phyloP scores from a whole-genome alignment of 2,113 vertebrate species.

The Elachura formosa region DNA sequence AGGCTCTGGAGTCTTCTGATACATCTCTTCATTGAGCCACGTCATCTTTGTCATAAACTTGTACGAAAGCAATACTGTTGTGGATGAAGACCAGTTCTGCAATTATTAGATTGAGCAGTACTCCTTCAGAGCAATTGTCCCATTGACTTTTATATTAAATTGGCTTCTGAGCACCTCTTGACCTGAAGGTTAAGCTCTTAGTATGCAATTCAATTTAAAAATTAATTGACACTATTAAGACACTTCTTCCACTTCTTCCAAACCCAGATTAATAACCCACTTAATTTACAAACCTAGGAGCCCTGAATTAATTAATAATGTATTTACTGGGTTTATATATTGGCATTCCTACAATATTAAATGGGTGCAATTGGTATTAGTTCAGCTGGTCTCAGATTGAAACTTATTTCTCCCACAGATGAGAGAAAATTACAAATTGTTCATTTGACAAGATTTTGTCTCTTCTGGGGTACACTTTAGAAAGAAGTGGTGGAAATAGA shows the following conservation, averaged over 20 bases:
- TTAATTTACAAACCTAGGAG: background rate
- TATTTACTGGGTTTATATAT: background rate
- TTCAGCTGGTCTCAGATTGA: background rate
- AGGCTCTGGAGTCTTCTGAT: background rate
- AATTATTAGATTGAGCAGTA: background rate
- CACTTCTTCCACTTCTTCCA: background rate
- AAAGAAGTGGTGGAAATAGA: background rate
- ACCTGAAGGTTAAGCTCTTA: slow-evolving; percentile 10
- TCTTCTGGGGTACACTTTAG: background rate
- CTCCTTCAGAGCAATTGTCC: background rate
- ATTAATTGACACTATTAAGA: slow-evolving; percentile 35
- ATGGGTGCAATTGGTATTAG: background rate
- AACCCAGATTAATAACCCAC: background rate
- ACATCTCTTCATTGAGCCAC: background rate
- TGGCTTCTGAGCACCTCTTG: slow-evolving; percentile 30
- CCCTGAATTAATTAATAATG: slow-evolving; percentile 10
- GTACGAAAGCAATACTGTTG: background rate
- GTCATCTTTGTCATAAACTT: background rate
- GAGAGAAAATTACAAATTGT: background rate
- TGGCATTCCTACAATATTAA: background rate
- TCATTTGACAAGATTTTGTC: background rate
- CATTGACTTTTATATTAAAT: slow-evolving; percentile 25
- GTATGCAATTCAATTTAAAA: slow-evolving; percentile 27
- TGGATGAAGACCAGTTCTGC: background rate
- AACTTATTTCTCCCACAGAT: background rate